phyloP scores from a whole-genome alignment of 2,888 invertebrate genomes.

The Ormyrus pomaceus region DNA sequence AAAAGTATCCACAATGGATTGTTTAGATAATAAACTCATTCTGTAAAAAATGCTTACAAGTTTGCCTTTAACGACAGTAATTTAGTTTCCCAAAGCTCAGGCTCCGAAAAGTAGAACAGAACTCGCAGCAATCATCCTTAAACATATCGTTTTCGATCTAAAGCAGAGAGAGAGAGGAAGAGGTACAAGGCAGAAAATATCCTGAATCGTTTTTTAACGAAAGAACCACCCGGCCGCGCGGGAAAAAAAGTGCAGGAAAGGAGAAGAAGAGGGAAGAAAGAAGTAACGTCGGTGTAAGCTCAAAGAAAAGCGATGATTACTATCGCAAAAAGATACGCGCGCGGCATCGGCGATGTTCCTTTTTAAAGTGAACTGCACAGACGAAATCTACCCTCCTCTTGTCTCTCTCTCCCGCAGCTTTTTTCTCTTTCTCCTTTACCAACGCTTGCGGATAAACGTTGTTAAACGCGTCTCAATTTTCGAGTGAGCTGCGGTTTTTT shows the following conservation, averaged over 20 bases:
- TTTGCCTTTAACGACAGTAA: too few relatives aligned
- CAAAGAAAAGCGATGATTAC: slow-evolving; percentile 32
- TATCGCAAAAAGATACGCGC: slow-evolving; percentile 33
- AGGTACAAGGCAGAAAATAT: neutral
- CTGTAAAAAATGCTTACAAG: too few relatives aligned
- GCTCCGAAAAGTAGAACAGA: too few relatives aligned
- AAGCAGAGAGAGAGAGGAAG: neutral
- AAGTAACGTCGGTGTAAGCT: neutral
- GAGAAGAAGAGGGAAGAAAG: neutral
- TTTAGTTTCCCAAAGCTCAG: too few relatives aligned
- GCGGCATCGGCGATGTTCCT: slow-evolving; percentile 8
- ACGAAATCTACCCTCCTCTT: neutral
- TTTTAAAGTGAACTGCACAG: neutral
- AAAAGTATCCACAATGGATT: too few relatives aligned
- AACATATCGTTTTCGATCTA: too few relatives aligned
- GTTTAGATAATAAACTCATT: too few relatives aligned
- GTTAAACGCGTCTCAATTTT: neutral
- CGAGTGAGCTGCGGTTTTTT: neutral
- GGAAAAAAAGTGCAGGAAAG: neutral
- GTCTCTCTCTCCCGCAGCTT: neutral
- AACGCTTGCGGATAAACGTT: neutral
- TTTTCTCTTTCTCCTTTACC: neutral
- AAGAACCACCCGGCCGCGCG: neutral
- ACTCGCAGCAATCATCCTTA: too few relatives aligned
- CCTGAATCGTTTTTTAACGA: slow-evolving; percentile 9